A percentile compares a stretch with the other conserved stretches of the same genome.
Conservation (phyloP, 2,113 vertebrate genomes). For the Ovibos moschatus region DNA sequence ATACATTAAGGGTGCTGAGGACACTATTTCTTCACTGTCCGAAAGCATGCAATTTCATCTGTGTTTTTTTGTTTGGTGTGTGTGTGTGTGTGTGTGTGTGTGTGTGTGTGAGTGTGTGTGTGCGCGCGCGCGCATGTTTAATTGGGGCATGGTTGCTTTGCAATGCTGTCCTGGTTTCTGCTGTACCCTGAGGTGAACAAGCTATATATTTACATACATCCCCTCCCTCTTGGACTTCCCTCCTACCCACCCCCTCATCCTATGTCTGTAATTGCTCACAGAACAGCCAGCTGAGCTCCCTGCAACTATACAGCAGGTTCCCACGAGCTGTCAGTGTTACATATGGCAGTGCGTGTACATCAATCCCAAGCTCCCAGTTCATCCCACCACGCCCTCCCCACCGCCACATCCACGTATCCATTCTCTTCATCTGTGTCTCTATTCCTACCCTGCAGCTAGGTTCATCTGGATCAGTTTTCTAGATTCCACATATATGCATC, state of each 20-base stretch:
- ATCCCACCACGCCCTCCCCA: neutral
- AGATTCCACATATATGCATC: neutral
- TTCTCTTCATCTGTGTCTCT: neutral
- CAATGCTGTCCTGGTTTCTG: neutral
- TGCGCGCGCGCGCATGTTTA: fast-evolving
- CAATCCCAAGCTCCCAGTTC: neutral
- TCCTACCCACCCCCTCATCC: neutral
- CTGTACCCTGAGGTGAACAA: neutral
- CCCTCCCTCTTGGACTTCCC: neutral
- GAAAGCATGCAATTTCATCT: neutral
- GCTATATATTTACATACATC: neutral
- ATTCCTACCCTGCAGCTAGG: neutral
- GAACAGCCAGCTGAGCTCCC: neutral
- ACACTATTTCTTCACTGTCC: neutral
- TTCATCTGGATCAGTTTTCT: neutral
- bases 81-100: neutral
- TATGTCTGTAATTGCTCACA: neutral
- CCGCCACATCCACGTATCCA: fast-evolving
- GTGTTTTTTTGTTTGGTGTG: neutral
- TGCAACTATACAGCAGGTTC: neutral
- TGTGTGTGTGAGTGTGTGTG: too few species aligned
- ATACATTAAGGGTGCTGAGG: neutral
- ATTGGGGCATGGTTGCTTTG: neutral
- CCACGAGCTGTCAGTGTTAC: neutral
- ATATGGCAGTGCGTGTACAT: neutral